These are phyloP conservation scores for Micropoecilia bifurca DNA, from an alignment of 2,797 vertebrate species.

Conservation along the genomic window DNA sequence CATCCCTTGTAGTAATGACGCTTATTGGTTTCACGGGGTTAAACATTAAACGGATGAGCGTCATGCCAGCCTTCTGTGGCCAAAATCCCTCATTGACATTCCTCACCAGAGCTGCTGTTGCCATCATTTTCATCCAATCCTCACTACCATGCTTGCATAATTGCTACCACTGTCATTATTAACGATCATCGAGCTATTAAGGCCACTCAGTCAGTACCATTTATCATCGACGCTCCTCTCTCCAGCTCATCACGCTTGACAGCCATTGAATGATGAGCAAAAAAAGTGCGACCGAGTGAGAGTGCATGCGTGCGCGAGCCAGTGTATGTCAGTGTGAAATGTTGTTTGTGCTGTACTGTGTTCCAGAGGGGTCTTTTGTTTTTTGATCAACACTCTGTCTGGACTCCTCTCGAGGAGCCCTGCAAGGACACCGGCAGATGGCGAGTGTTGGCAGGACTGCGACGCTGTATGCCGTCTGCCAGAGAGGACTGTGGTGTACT, in stretches of 20 bases:
- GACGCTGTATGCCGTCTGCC: conserved; percentile 24
- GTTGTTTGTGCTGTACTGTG: conserved; percentile 7
- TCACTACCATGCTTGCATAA: conserved; percentile 24
- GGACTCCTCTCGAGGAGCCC: conserved; percentile 47
- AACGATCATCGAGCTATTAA: conserved; percentile 31
- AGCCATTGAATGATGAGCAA: conserved; percentile 61
- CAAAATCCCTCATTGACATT: conserved; percentile 2
- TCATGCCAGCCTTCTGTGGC: not conserved
- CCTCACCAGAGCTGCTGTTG: conserved; percentile 5
- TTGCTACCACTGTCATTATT: conserved; percentile 27
- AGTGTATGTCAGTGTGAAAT: conserved; percentile 23
- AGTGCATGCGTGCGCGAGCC: conserved; percentile 21
- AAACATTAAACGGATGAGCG: conserved; percentile 1
- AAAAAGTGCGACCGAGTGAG: conserved; percentile 44
- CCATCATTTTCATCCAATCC: conserved; percentile 8
- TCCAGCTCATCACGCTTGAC: conserved; percentile 29
- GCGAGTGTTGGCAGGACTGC: conserved; percentile 48
- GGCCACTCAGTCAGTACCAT: conserved; percentile 25
- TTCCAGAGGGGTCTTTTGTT: conserved; percentile 62
- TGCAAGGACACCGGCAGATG: conserved; percentile 64
- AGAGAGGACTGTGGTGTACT: conserved; percentile 30
- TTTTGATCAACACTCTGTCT: conserved; percentile 46
- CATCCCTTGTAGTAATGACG: not conserved
- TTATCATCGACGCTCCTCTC: conserved; percentile 29
- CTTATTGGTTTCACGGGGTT: conserved; percentile 1